Evolutionary conservation across 92 coral and sea anemone genomes (phyloP), one percentile per base, ranked within the genome.

Genomic region (Actinostola sp.): DNA sequence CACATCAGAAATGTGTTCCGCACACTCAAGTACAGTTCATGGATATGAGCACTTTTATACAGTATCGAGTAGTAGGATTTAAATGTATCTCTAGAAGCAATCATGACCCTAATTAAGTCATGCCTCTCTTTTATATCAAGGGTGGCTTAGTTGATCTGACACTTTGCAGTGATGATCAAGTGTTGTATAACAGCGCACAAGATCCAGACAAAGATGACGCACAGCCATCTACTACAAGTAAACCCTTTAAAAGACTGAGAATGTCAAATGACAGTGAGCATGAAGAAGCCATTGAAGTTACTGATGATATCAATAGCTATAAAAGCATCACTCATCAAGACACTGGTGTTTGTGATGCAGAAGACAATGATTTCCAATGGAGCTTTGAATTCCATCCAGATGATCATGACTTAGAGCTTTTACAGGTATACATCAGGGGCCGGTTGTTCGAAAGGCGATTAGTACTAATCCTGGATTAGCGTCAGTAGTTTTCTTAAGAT

Each of bases 131-230:
- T n/a, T n/a, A n/a, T n/a, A n/a, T n/a, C n/a, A n/a, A n/a, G n/a
- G n/a, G n/a, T n/a, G n/a, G n/a, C n/a, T n/a, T 57, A 8, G 59
- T 66, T 27, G 72, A 66, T 30, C 72, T 66, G 32, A 57, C 63
- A 15, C 5, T 27, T 11, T 35, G 32, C 19, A 29, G n/a, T 57
- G 63, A 57, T 57, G 63, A 14, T 30, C 63, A 57, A 57, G 36
- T 57, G 63, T n/a, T n/a, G n/a, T n/a, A n/a, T n/a, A n/a, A n/a
- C 36, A 57, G 63, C 63, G 29, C 32, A 28, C 36, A 39, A 11
- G 36, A 44, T 48, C 36, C 23, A 17, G 52, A 51, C 27, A 58
- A 66, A 28, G 72, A 66, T 16, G 59, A 19, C 8, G 20, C 57
- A 20, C 60, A 20, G 15, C 21, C 3, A 53, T 6, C 59, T 41